Evolutionary conservation across 1,140 invertebrate species (phyloP).

Genomic region (Danaus plexippus): DNA sequence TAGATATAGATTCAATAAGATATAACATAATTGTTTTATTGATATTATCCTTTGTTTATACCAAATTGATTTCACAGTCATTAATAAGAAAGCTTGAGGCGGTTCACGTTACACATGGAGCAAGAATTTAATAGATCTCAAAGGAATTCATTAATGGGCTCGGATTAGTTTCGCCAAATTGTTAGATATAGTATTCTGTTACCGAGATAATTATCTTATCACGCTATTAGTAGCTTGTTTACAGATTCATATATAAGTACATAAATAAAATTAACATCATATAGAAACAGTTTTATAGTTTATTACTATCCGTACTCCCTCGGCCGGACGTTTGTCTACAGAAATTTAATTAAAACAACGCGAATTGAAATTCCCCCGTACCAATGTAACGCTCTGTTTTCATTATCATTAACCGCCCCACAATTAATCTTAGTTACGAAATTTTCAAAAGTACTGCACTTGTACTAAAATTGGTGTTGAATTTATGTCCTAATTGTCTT

Average conservation of each 20-base stretch:
- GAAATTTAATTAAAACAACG: constrained; percentile 48
- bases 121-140: constrained; percentile 32
- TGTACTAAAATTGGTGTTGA: constrained; percentile 8
- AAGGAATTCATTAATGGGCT: constrained; percentile 36
- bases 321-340: constrained; percentile 13
- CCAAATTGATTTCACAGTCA: constrained; percentile 4
- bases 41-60: constrained; percentile 15
- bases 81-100: constrained; percentile 15
- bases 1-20: constrained; percentile 1
- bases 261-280: no score
- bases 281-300: no score
- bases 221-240: no score
- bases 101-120: constrained; percentile 8
- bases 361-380: constrained; percentile 43
- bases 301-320: not conserved
- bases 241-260: no score
- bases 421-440: constrained; percentile 33
- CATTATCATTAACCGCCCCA: constrained; percentile 40
- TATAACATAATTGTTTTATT: constrained; percentile 11
- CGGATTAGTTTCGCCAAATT: constrained; percentile 24
- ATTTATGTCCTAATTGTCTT: not conserved
- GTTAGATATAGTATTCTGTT: constrained; percentile 13
- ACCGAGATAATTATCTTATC: not conserved
- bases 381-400: constrained; percentile 37
- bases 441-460: constrained; percentile 11